These are phyloP conservation scores for Colletes latitarsis DNA, from an alignment of 1,140 invertebrate genomes.

Conservation along the genomic window DNA sequence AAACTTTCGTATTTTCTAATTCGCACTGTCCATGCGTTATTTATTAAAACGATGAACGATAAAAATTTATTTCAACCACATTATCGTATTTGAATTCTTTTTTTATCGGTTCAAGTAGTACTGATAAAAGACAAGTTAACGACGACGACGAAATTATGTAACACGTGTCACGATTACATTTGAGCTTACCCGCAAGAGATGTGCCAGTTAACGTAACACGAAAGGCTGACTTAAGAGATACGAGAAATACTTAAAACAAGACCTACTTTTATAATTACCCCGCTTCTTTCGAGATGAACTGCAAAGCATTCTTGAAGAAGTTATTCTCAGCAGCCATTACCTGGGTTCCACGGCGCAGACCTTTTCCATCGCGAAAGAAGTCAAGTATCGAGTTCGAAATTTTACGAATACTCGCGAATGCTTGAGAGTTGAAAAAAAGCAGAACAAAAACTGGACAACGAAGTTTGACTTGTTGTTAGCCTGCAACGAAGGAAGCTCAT, in stretches of 20 bases:
- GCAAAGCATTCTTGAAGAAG: not conserved
- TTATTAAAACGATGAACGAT: no score
- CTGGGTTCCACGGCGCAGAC: no score
- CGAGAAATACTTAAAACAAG: not conserved
- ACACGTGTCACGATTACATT: not conserved
- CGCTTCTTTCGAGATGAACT: conserved; percentile 5
- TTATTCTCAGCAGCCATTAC: not conserved
- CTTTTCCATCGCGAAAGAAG: not conserved
- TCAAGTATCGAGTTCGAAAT: not conserved
- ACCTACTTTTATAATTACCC: conserved; percentile 7
- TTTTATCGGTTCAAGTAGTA: not conserved
- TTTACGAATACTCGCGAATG: not conserved
- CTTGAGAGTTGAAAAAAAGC: not conserved
- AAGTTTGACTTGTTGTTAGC: not conserved
- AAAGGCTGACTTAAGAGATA: not conserved
- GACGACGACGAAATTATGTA: not conserved
- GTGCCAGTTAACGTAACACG: not conserved
- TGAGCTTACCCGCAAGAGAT: not conserved
- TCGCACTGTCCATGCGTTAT: no score
- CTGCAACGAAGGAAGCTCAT: no score
- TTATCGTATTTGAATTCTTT: no score
- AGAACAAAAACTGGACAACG: not conserved
- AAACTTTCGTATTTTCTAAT: no score
- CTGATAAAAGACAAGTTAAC: conserved; percentile 1
- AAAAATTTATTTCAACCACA: no score